Conservation (phyloP, 2,797 vertebrate genomes). For the Sphaeramia orbicularis region DNA sequence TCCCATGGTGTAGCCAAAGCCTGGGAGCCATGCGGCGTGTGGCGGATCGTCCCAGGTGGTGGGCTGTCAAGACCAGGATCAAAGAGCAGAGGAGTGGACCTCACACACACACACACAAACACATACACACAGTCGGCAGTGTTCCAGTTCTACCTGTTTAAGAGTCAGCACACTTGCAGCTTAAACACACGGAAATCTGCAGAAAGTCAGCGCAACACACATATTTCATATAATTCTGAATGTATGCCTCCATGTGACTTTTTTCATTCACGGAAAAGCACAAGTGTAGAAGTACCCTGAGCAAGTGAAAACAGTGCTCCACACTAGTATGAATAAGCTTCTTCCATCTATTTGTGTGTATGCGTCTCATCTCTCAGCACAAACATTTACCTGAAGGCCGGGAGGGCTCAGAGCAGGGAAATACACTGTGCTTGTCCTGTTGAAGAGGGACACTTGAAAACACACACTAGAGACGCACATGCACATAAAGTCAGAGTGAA, state of each 20-base stretch:
- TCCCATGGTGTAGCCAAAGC: constrained; percentile 66
- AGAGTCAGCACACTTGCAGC: constrained; percentile 61
- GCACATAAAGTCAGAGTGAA: constrained; percentile 18
- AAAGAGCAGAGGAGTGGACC: constrained; percentile 79
- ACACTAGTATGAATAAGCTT: constrained; percentile 30
- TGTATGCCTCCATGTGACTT: constrained; percentile 3
- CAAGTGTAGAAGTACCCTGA: constrained; percentile 24
- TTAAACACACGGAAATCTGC: constrained; percentile 42
- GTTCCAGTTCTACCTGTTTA: constrained; percentile 67
- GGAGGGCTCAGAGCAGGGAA: constrained; percentile 52
- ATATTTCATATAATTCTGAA: constrained; percentile 24
- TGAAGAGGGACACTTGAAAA: constrained; percentile 62
- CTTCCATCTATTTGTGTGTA: constrained; percentile 39
- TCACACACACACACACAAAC: constrained; percentile 45
- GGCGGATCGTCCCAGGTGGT: constrained; percentile 79
- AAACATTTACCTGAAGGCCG: constrained; percentile 76
- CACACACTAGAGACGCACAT: constrained; percentile 41
- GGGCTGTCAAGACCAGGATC: constrained; percentile 82
- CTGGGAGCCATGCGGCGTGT: constrained; percentile 65
- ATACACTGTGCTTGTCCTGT: constrained; percentile 53
- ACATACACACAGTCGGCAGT: constrained; percentile 18
- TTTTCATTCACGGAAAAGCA: constrained; percentile 30
- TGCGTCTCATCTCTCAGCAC: constrained; percentile 30
- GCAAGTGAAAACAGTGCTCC: constrained; percentile 5
- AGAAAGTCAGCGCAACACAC: constrained; percentile 32